Conservation (phyloP, 2,888 invertebrate genomes). For the Philaethria dido region DNA sequence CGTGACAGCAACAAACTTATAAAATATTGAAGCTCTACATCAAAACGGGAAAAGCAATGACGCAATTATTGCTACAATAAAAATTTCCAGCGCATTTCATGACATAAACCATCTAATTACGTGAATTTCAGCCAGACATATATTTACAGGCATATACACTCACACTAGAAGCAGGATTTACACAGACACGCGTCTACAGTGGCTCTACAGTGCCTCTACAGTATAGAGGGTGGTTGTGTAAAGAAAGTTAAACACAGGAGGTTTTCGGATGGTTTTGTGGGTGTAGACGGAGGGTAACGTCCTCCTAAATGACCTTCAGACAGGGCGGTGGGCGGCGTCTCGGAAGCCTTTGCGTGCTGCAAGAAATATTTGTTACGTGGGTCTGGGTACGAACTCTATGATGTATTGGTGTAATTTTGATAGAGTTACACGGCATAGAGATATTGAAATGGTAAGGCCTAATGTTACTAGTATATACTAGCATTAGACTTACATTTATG, state of each 20-base stretch:
- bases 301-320: conserved; percentile 78
- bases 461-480: no score
- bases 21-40: not conserved
- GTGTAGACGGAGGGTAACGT: conserved; percentile 64
- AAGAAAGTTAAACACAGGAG: conserved; percentile 35
- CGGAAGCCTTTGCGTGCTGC: conserved; percentile 61
- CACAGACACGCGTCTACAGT: conserved; percentile 9
- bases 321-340: conserved; percentile 63
- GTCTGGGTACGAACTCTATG: conserved; percentile 38
- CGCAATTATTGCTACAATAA: conserved; percentile 22
- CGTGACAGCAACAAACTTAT: not conserved
- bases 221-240: conserved; percentile 29
- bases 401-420: conserved; percentile 26
- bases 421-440: conserved; percentile 13
- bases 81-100: conserved; percentile 24
- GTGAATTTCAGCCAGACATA: conserved; percentile 30
- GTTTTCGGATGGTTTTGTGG: conserved; percentile 45
- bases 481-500: no score
- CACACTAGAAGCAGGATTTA: not conserved
- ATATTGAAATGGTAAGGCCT: not conserved
- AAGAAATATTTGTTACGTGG: conserved; percentile 42
- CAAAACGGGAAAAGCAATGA: conserved; percentile 1
- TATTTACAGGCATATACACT: conserved; percentile 13
- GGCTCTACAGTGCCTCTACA: conserved; percentile 10
- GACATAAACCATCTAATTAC: conserved; percentile 33